Evolutionary conservation across 2,113 vertebrate genomes (phyloP).

Genomic region (Chelonoidis abingdonii): DNA sequence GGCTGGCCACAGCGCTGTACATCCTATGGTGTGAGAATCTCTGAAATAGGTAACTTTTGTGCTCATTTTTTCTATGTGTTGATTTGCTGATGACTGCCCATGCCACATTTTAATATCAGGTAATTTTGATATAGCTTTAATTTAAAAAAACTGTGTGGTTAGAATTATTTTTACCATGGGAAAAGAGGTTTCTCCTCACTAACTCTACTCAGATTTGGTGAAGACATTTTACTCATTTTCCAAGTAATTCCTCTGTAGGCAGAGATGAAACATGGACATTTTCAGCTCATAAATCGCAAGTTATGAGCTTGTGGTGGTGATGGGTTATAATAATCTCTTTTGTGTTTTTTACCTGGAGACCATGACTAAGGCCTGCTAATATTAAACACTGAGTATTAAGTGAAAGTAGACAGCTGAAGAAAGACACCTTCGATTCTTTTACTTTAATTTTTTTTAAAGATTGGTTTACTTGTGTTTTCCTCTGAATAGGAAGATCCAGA

Average conservation of each 20-base stretch:
- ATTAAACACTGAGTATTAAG: not conserved
- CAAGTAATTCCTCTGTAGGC: not conserved
- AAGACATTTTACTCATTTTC: not conserved
- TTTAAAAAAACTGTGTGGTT: not conserved
- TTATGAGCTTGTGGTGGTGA: not conserved
- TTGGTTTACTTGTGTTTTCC: slow-evolving; percentile 63
- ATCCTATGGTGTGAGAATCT: not conserved
- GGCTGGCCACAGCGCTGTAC: not conserved
- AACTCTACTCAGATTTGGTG: not conserved
- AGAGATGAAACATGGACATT: not conserved
- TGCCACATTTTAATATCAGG: not conserved
- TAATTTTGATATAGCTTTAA: not conserved
- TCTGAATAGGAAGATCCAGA: slow-evolving; percentile 91
- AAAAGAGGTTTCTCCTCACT: not conserved
- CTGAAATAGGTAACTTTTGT: not conserved
- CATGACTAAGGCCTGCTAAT: not conserved
- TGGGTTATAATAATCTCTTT: not conserved
- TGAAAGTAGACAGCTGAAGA: not conserved
- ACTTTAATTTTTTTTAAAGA: not conserved
- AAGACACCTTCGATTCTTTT: not conserved
- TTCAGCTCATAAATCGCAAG: not conserved
- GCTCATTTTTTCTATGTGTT: not conserved
- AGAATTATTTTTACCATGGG: not conserved
- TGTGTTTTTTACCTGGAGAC: not conserved
- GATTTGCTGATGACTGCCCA: not conserved